Percentiles rank a stretch among this genome's conserved stretches.
Conservation (phyloP, 2,113 vertebrate species). For the Erythrolamprus reginae region DNA sequence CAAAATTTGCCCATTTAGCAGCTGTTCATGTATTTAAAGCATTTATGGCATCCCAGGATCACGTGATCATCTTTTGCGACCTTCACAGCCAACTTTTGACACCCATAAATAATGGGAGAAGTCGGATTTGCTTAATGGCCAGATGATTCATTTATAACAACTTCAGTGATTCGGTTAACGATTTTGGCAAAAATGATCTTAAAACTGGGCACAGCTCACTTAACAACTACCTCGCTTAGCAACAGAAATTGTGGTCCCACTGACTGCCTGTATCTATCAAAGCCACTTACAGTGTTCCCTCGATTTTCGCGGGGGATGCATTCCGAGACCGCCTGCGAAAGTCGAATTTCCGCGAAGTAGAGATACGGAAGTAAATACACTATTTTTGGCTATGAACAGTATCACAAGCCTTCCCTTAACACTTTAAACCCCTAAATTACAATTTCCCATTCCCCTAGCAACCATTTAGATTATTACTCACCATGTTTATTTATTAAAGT, state of each 20-base stretch:
- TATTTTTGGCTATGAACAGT: too few species aligned
- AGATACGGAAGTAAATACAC: too few species aligned
- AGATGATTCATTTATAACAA: neutral
- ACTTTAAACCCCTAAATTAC: too few species aligned
- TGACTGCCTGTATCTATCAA: neutral
- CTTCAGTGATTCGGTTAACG: neutral
- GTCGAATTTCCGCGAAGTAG: too few species aligned
- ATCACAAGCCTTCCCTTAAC: too few species aligned
- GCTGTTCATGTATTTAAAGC: neutral
- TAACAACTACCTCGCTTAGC: neutral
- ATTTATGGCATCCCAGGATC: neutral
- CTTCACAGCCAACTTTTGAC: neutral
- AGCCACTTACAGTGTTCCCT: too few species aligned
- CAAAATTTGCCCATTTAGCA: neutral
- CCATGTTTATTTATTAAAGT: too few species aligned
- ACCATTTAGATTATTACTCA: too few species aligned
- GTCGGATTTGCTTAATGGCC: neutral
- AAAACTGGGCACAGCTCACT: neutral
- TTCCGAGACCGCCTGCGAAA: too few species aligned
- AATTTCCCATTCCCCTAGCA: too few species aligned
- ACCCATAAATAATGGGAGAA: neutral
- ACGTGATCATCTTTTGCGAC: neutral
- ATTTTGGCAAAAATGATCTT: neutral
- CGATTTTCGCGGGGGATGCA: too few species aligned
- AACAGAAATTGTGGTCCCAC: neutral